Evolutionary conservation across 2,113 vertebrate species (phyloP), one percentile per base, ranked within the genome.

Genomic region (Oryzias celebensis): DNA sequence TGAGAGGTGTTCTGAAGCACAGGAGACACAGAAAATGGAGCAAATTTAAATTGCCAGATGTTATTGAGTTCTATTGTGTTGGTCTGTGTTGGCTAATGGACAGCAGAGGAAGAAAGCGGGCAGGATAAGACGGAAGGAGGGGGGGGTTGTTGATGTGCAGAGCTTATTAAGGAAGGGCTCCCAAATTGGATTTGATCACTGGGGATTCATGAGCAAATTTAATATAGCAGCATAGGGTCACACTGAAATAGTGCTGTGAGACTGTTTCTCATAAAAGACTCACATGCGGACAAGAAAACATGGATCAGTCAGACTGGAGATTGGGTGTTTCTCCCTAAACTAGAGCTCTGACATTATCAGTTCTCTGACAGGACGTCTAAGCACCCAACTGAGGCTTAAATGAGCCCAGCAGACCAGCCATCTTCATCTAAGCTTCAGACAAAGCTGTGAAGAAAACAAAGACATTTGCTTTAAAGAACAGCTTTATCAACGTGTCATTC

Each of bases 121-220:
- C 66, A 75, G 60, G 72, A 78, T 64, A 45, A 65, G 55, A 75
- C 78, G 0, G 73, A 42, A 63, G 55, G 7, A 51, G 45, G 14
- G 44, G 50, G 48, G 56, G 54, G 55, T 68, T 68, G 70, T 80
- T 81, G 75, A 83, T 84, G 75, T 83, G 80, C 75, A 36, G 65
- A 65, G 68, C 76, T 76, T 82, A 83, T 85, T 82, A 80, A 62
- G 69, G 69, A 65, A 61, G 60, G 57, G 80, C 63, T 61, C 68
- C 70, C 61, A 79, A 83, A 82, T 82, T 75, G 68, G 60, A 81
- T 51, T 63, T 74, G 81, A 85, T 85, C 87, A 65, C 81, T 70
- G 52, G 85, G 87, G 85, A 84, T 74, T 81, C 68, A 63, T 72
- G 18, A 53, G 83, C 41, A 73, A 83, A 85, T 84, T 75, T 73